Percentiles rank a stretch among this genome's conserved stretches.
Evolutionary conservation across 92 coral and sea anemone species (phyloP).

Genomic region (Diadumene lineata): DNA sequence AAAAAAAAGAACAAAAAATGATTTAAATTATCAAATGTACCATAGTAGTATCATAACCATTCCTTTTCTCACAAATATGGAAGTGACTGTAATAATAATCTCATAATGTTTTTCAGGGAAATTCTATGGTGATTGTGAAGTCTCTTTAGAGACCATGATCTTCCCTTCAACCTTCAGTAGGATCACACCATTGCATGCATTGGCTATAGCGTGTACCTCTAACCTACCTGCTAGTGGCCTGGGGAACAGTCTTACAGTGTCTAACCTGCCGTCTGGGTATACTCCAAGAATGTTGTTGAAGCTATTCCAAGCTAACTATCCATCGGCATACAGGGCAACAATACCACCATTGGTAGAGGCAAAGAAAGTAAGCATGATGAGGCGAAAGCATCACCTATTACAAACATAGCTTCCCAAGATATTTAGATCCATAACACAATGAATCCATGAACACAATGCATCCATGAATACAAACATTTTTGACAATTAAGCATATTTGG

Average conservation of each 20-base stretch:
- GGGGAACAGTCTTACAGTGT: slow-evolving; percentile 83
- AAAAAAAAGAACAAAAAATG: too few species aligned
- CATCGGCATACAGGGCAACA: slow-evolving; percentile 89
- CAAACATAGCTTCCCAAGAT: too few species aligned
- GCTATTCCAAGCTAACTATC: slow-evolving; percentile 82
- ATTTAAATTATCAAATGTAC: too few species aligned
- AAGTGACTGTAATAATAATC: neutral
- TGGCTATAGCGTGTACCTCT: slow-evolving; percentile 72
- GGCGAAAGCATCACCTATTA: too few species aligned
- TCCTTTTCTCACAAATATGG: too few species aligned
- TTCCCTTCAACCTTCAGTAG: slow-evolving; percentile 63
- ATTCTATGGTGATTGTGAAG: slow-evolving; percentile 30
- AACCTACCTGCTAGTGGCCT: slow-evolving; percentile 80
- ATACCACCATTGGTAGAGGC: slow-evolving; percentile 71
- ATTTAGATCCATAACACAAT: too few species aligned
- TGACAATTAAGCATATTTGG: too few species aligned
- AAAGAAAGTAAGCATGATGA: slow-evolving; percentile 33
- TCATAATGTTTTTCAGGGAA: slow-evolving; percentile 8
- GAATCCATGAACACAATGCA: too few species aligned
- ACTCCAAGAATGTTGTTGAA: slow-evolving; percentile 85
- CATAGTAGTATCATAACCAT: too few species aligned
- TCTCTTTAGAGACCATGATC: slow-evolving; percentile 60
- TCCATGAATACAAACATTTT: too few species aligned
- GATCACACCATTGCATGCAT: slow-evolving; percentile 82
- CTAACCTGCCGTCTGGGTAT: slow-evolving; percentile 83